These are phyloP conservation scores for Gadus chalcogrammus DNA, from an alignment of 2,113 vertebrate species.

Conservation along the genomic window DNA sequence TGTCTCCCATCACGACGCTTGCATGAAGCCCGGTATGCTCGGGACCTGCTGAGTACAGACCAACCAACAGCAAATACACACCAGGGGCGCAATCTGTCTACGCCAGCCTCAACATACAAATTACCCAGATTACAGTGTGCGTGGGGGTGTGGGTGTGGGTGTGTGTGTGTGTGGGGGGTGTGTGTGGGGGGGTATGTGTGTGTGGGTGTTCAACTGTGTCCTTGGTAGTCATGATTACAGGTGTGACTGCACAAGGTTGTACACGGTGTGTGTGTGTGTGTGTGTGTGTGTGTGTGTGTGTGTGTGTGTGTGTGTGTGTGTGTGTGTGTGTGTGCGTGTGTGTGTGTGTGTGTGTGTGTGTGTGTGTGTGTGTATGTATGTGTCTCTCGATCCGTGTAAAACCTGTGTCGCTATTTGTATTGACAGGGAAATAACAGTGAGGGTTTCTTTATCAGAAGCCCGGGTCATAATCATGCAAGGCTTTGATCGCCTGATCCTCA, in stretches of 20 bases:
- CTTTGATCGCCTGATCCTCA: constrained; percentile 74
- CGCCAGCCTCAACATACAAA: constrained; percentile 64
- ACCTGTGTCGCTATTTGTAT: constrained; percentile 53
- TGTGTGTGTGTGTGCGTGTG: neutral
- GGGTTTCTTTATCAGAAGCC: constrained; percentile 57
- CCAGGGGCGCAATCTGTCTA: constrained; percentile 60
- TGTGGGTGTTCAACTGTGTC: constrained; percentile 4
- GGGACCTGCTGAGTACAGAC: constrained; percentile 6
- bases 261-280: neutral
- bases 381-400: constrained; percentile 10
- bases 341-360: neutral
- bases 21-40: neutral
- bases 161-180: constrained; percentile 8
- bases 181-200: constrained; percentile 1
- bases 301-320: constrained; percentile 6
- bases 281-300: neutral
- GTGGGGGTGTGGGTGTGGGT: constrained; percentile 11
- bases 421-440: constrained; percentile 72
- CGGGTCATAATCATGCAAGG: constrained; percentile 71
- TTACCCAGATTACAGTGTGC: constrained; percentile 68
- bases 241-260: constrained; percentile 1
- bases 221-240: constrained; percentile 4
- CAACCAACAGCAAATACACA: constrained; percentile 30
- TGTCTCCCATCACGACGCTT: neutral
- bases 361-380: neutral